These are phyloP conservation scores for Chrysolina oricalcia DNA, from an alignment of 2,888 invertebrate species.

Conservation along the genomic window DNA sequence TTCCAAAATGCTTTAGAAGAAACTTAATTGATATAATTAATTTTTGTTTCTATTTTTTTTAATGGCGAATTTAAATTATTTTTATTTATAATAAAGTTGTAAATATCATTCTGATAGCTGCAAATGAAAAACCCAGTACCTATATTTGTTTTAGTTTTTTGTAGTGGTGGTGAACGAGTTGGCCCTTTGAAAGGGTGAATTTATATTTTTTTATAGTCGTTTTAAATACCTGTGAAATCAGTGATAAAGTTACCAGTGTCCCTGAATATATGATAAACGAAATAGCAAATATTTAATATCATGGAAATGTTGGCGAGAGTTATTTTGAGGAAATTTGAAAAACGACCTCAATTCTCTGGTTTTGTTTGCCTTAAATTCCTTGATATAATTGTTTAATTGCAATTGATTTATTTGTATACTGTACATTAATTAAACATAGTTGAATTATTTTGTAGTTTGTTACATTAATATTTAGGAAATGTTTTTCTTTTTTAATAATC, in stretches of 20 bases:
- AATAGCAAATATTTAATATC: not conserved
- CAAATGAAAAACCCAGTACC: slow-evolving; percentile 8
- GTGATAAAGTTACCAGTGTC: slow-evolving; percentile 12
- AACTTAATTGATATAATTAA: not conserved
- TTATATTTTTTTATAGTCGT: slow-evolving; percentile 22
- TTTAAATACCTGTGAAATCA: not conserved
- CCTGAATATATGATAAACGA: not conserved
- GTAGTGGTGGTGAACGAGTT: slow-evolving; percentile 1
- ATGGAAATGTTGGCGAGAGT: not conserved
- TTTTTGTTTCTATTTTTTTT: slow-evolving; percentile 18
- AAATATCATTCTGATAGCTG: slow-evolving; percentile 25
- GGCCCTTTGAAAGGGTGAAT: not conserved
- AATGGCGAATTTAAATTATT: slow-evolving; percentile 21
- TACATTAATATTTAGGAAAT: not conserved
- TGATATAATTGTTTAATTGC: not conserved
- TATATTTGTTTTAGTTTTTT: slow-evolving; percentile 20
- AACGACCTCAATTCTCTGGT: not conserved
- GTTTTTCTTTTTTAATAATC: not conserved
- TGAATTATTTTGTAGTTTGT: not conserved
- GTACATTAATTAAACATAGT: slow-evolving; percentile 1
- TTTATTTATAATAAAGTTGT: slow-evolving; percentile 29
- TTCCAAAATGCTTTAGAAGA: slow-evolving; percentile 64
- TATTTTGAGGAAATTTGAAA: not conserved
- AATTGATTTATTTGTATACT: slow-evolving; percentile 11
- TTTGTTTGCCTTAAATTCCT: not conserved